Percentiles rank a stretch among this genome's conserved stretches.
Conservation (phyloP, 2,113 vertebrate genomes). For the Crotalus viridis region DNA sequence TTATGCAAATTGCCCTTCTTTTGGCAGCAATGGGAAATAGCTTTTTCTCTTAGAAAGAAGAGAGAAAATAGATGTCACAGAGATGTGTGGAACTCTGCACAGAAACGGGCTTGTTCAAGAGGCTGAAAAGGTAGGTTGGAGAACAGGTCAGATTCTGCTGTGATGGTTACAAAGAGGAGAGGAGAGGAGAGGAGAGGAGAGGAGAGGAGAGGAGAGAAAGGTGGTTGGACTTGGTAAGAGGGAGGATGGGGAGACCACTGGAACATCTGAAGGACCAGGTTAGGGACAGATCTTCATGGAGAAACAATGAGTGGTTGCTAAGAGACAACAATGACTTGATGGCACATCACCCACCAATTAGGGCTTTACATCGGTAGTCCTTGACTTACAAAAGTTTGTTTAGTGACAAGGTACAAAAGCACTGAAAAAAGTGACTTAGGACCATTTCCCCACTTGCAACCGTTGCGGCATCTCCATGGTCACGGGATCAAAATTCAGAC, state of each 20-base stretch:
- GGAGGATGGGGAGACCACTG: neutral
- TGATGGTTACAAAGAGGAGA: neutral
- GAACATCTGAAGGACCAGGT: neutral
- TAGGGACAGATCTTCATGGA: neutral
- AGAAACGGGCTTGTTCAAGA: neutral
- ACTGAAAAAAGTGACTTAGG: too few species aligned
- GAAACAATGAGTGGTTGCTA: neutral
- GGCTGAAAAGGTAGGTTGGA: neutral
- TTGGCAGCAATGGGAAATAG: neutral
- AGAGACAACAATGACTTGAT: neutral
- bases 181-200: too few species aligned
- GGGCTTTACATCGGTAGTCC: too few species aligned
- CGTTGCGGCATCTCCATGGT: too few species aligned
- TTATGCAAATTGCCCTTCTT: neutral
- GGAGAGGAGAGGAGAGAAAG: neutral
- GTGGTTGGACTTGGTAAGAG: neutral
- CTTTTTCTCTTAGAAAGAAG: neutral
- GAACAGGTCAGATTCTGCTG: neutral
- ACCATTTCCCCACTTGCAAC: too few species aligned
- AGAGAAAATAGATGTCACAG: neutral
- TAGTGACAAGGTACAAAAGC: too few species aligned
- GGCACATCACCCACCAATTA: neutral
- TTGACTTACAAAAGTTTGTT: too few species aligned
- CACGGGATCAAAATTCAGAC: too few species aligned
- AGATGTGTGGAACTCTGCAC: neutral